Percentiles rank a stretch among this genome's conserved stretches.
Conservation (phyloP, 92 coral and sea anemone species). For the Porites divaricata region DNA sequence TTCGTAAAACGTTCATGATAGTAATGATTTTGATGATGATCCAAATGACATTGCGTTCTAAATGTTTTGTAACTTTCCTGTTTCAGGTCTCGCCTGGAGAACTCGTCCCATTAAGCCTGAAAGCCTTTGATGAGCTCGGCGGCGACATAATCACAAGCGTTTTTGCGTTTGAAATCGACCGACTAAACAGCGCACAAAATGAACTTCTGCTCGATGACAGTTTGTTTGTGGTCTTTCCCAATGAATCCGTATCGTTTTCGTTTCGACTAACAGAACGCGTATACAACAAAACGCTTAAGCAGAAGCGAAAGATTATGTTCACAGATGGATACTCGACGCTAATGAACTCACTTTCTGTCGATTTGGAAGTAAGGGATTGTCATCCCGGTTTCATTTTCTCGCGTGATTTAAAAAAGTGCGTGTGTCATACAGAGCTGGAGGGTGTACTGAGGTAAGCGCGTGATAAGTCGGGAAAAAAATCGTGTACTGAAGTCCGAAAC, state of each 20-base stretch:
- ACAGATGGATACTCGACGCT: conserved; percentile 57
- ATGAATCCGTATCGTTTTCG: conserved; percentile 54
- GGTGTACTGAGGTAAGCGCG: conserved; percentile 57
- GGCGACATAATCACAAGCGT: conserved; percentile 65
- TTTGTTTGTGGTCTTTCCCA: conserved; percentile 55
- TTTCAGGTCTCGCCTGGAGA: conserved; percentile 87
- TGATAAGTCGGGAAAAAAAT: no score
- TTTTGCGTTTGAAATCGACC: conserved; percentile 33
- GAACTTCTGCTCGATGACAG: conserved; percentile 34
- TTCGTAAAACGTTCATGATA: no score
- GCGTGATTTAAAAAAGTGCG: not conserved
- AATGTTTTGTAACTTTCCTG: not conserved
- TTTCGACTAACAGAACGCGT: conserved; percentile 6
- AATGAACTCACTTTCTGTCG: conserved; percentile 43
- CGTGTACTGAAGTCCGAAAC: no score
- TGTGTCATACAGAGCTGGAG: conserved; percentile 1
- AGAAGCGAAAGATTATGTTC: conserved; percentile 41
- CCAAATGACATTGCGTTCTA: not conserved
- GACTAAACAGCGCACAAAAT: not conserved
- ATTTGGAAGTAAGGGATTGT: conserved; percentile 54
- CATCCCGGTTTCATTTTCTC: conserved; percentile 74
- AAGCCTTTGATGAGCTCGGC: conserved; percentile 82
- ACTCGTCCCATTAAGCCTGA: conserved; percentile 49
- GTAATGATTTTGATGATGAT: no score
- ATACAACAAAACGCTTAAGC: not conserved